Evolutionary conservation across 2,888 invertebrate species (phyloP), one percentile per base, ranked within the genome.

Genomic region (Glaucopsyche alexis): DNA sequence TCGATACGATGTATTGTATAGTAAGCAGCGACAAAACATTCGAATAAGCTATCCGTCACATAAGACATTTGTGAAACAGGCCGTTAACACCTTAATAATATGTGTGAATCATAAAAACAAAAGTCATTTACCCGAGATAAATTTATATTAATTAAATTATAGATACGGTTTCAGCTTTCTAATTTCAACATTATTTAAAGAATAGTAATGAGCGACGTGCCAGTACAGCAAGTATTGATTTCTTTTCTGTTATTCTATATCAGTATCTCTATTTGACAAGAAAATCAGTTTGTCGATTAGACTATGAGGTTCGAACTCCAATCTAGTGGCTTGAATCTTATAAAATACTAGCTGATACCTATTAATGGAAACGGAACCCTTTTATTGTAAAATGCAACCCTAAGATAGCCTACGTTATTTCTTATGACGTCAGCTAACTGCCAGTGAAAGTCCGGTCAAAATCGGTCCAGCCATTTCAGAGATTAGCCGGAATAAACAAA

Each of bases 161-260:
- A 66, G n/a, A 66, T 66, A 66, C 66, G 42, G 40, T 66, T 38
- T 66, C 40, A 16, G 66, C 66, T 66, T 66, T 66, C 42, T 66
- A n/a, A 66, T 66, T 66, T 42, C 66, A 66, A 42, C 66, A 66
- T 66, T 66, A 66, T 66, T 66, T 66, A 42, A 42, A 13, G 16
- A 66, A 66, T 66, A 42, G 8, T 42, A 66, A 66, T 66, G 40
- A 66, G 42, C 66, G 16, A 42, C 42, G 42, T n/a, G 42, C 40
- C 40, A 42, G 6, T 60, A 66, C 66, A n/a, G 42, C n/a, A 8
- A 9, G 7, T 40, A 66, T 42, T 42, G 40, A 66, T 42, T 66
- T 66, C 66, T 42, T 60, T 60, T 19, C 5, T 60, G 6, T 60
- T 60, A 14, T 60, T 60, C 47, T 9, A 11, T 1, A 47, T 47